These are phyloP conservation scores for Cryptus armator DNA, from an alignment of 2,888 invertebrate species.

Conservation along the genomic window DNA sequence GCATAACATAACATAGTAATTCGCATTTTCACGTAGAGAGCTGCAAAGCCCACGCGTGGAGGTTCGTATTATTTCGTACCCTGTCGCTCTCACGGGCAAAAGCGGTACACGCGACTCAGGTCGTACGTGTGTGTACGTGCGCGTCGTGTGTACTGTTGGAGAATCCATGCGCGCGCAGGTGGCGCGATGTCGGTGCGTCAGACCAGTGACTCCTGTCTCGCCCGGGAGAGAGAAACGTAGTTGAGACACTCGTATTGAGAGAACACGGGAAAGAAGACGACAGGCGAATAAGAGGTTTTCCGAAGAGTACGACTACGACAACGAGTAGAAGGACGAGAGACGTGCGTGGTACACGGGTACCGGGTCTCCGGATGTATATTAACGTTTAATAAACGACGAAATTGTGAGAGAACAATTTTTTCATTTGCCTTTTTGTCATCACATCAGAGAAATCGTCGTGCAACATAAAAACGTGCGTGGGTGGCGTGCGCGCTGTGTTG, in stretches of 20 bases:
- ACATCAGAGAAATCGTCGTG: not conserved
- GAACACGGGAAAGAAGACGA: conserved; percentile 43
- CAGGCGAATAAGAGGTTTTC: not conserved
- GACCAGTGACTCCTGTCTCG: conserved; percentile 78
- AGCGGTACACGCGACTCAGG: not conserved
- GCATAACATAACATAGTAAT: conserved; percentile 7
- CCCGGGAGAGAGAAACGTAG: conserved; percentile 74
- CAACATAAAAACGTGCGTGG: conserved; percentile 30
- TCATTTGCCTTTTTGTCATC: conserved; percentile 21
- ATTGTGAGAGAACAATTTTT: conserved; percentile 1
- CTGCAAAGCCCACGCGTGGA: not conserved
- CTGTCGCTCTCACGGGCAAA: conserved; percentile 35
- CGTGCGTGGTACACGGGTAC: conserved; percentile 27
- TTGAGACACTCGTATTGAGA: conserved; percentile 63
- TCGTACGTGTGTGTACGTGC: no score
- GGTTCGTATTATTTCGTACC: conserved; percentile 12
- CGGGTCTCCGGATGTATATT: conserved; percentile 27
- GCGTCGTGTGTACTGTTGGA: no score
- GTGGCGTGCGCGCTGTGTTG: conserved; percentile 6
- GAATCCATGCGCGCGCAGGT: conserved; percentile 82
- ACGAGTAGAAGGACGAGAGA: conserved; percentile 33
- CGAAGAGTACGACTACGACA: conserved; percentile 16
- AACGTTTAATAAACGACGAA: not conserved
- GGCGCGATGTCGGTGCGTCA: conserved; percentile 84
- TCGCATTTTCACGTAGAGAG: conserved; percentile 36